phyloP scores from a whole-genome alignment of 92 coral and sea anemone genomes.

The Bergia sp. region DNA sequence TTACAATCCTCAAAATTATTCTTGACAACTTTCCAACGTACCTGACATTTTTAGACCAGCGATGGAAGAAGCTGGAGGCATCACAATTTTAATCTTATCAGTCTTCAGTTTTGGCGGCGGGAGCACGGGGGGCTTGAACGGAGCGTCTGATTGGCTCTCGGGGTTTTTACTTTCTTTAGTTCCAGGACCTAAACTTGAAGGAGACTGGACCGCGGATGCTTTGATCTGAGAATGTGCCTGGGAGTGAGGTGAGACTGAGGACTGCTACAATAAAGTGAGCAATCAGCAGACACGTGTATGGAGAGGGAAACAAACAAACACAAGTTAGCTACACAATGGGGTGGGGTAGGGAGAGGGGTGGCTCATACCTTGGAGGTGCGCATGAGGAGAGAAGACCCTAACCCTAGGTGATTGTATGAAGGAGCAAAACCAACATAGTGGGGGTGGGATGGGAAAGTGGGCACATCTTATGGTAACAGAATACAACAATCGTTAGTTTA shows the following conservation, averaged over 20 bases:
- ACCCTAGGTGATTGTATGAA: no score
- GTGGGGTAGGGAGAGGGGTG: neutral
- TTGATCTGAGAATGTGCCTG: slow-evolving; percentile 56
- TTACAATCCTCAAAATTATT: no score
- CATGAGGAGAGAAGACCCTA: no score
- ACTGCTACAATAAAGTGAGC: slow-evolving; percentile 88
- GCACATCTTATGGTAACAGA: neutral
- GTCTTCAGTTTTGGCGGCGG: slow-evolving; percentile 28
- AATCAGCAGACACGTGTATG: slow-evolving; percentile 81
- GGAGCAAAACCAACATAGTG: no score
- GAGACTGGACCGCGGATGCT: slow-evolving; percentile 26
- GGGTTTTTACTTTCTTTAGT: slow-evolving; percentile 5
- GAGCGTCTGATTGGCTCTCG: slow-evolving; percentile 4
- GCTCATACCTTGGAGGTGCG: no score
- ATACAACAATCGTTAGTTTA: neutral
- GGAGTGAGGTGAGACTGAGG: slow-evolving; percentile 67
- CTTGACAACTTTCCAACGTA: slow-evolving; percentile 19
- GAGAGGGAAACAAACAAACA: slow-evolving; percentile 67
- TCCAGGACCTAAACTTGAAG: slow-evolving; percentile 44
- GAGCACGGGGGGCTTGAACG: slow-evolving; percentile 27
- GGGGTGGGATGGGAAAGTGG: neutral
- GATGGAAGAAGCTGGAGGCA: slow-evolving; percentile 44
- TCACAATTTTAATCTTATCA: slow-evolving; percentile 29
- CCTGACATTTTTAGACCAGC: neutral
- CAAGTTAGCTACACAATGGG: slow-evolving; percentile 7